phyloP scores from a whole-genome alignment of 1,140 invertebrate genomes.

The Battus philenor region DNA sequence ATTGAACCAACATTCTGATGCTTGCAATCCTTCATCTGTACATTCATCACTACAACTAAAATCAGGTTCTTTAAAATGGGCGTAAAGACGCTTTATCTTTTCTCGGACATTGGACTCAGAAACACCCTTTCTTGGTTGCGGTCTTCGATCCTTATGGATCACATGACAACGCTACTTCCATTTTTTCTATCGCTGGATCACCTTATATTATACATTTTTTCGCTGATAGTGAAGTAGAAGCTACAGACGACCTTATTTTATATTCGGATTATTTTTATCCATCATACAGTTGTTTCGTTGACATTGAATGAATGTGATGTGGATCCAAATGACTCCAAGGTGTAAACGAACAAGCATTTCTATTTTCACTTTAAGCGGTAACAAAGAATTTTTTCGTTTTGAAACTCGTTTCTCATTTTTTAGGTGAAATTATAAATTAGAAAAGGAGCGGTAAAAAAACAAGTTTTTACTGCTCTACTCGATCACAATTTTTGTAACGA shows the following conservation, averaged over 20 bases:
- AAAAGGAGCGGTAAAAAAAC: constrained; percentile 18
- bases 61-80: constrained; percentile 30
- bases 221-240: constrained; percentile 26
- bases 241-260: constrained; percentile 27
- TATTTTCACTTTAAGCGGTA: constrained; percentile 32
- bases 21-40: constrained; percentile 28
- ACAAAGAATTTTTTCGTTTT: constrained; percentile 27
- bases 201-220: constrained; percentile 31
- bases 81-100: constrained; percentile 33
- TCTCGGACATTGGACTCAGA: constrained; percentile 26
- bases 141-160: constrained; percentile 26
- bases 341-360: constrained; percentile 34
- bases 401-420: constrained; percentile 22
- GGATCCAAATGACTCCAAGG: constrained; percentile 32
- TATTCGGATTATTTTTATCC: constrained; percentile 30
- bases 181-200: constrained; percentile 31
- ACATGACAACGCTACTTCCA: constrained; percentile 28
- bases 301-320: constrained; percentile 32
- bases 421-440: constrained; percentile 25
- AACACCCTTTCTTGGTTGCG: constrained; percentile 29
- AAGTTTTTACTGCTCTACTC: constrained; percentile 20
- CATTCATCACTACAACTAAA: constrained; percentile 24
- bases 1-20: constrained; percentile 31
- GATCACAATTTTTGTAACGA: constrained; percentile 25
- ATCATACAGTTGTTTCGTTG: constrained; percentile 31